phyloP scores from a whole-genome alignment of 2,888 invertebrate genomes.

The Coelogynopora nodosa region DNA sequence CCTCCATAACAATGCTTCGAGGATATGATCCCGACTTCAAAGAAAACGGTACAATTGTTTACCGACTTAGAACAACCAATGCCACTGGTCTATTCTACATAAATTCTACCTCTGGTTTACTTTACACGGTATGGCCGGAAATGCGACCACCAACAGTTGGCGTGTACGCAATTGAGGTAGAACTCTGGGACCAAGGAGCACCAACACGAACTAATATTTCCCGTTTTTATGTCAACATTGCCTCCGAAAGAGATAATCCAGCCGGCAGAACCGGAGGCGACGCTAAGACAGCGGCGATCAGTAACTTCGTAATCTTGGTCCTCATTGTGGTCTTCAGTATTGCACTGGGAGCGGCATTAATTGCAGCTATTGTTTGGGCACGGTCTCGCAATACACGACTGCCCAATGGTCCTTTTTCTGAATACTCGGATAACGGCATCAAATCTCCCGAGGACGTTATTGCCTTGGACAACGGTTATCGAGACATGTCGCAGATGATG shows the following conservation, averaged over 20 bases:
- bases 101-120: conserved; percentile 15
- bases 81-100: conserved; percentile 42
- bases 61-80: conserved; percentile 39
- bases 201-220: background rate
- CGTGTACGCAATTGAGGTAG: background rate
- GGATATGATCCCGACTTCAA: conserved; percentile 42
- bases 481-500: conserved; percentile 13
- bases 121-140: conserved; percentile 33
- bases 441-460: background rate
- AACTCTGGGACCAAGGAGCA: background rate
- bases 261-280: background rate
- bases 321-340: conserved; percentile 39
- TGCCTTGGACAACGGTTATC: background rate
- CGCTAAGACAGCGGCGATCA: conserved; percentile 31
- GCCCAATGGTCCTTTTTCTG: conserved; percentile 11
- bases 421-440: background rate
- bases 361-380: conserved; percentile 40
- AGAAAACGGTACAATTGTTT: conserved; percentile 42
- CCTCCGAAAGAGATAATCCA: background rate
- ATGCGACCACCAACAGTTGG: background rate
- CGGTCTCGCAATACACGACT: background rate
- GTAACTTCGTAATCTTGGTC: conserved; percentile 39
- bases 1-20: conserved; percentile 1
- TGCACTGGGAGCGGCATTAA: conserved; percentile 26
- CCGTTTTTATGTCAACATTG: background rate